A percentile compares a stretch with the other conserved stretches of the same genome.
Evolutionary conservation across 1,140 invertebrate species (phyloP).

Genomic region (Monochamus saltuarius): DNA sequence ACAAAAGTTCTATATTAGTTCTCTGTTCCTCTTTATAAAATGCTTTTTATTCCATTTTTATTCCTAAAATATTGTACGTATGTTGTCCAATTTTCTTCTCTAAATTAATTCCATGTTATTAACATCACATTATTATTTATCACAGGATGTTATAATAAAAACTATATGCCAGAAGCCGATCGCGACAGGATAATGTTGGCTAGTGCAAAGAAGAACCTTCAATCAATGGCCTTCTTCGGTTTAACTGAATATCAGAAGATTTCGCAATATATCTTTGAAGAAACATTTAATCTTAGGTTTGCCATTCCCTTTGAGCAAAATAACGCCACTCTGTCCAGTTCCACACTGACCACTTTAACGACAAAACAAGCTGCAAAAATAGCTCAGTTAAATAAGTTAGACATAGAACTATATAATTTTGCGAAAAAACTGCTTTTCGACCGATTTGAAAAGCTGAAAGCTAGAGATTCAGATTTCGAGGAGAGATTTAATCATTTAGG

Average conservation of each 20-base stretch:
- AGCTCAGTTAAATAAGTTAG: constrained; percentile 80
- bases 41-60: too few species aligned
- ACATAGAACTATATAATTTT: constrained; percentile 92
- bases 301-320: constrained; percentile 86
- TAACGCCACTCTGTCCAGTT: constrained; percentile 82
- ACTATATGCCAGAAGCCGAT: constrained; percentile 67
- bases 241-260: constrained; percentile 89
- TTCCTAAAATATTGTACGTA: too few species aligned
- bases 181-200: constrained; percentile 82
- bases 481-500: constrained; percentile 78
- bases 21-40: too few species aligned
- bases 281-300: constrained; percentile 93
- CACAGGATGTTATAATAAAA: constrained; percentile 85
- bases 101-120: too few species aligned
- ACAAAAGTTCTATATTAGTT: too few species aligned
- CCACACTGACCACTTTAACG: constrained; percentile 72
- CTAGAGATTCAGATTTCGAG: constrained; percentile 76
- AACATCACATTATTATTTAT: too few species aligned
- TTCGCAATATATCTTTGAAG: constrained; percentile 95
- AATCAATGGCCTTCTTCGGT: constrained; percentile 95
- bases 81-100: too few species aligned
- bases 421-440: constrained; percentile 86
- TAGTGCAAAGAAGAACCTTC: constrained; percentile 93
- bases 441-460: constrained; percentile 78
- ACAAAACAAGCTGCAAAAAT: constrained; percentile 74